Base-by-base conservation (phyloP, 1,140 invertebrate genomes). In the Battus philenor region DNA sequence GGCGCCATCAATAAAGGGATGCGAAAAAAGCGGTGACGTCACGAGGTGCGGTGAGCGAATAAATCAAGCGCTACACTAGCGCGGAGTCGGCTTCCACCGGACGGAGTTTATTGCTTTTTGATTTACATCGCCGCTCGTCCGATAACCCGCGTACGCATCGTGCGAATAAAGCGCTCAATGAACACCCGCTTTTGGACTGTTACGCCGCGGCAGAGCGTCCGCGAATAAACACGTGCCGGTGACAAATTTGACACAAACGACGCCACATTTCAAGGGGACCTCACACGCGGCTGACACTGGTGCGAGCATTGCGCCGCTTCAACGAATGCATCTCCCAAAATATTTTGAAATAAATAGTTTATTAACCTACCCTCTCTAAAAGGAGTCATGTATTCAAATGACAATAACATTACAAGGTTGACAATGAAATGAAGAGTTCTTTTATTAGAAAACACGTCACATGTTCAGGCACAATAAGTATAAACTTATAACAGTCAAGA, bases 11-110 rank as follows among this genome's bases (percentile, higher is more conserved):
- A 80, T 84, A 81, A 81, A 59, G 56, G 54, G 39, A 54, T 54
- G 61, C 62, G 76, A 78, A 68, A 79, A 77, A 75, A 68, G 56
- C 59, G 50, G 68, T 72, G 72, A 80, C 80, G 77, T 81, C 79
- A 79, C 71, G 57, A 69, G 69, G 65, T 73, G 65, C 65, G 67
- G 68, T 50, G 65, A 60, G 58, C 53, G 68, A 60, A 79, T 84
- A 84, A 81, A 84, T 84, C 80, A 81, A 63, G 48, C 47, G 70
- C 55, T 65, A 16, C 57, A 62, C 68, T 67, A 70, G 64, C 56
- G 59, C 68, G 69, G 80, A 84, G 74, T 64, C 60, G 68, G 71
- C 76, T 77, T 51, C 68, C 48, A 45, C 56, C 64, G 59, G 63
- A 70, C 69, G 72, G 70, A 56, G 75, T 79, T 78, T 78, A 75